A percentile compares a stretch with the other conserved stretches of the same genome.
These are phyloP conservation scores for Argya squamiceps DNA, from an alignment of 2,797 vertebrate species.

Conservation along the genomic window DNA sequence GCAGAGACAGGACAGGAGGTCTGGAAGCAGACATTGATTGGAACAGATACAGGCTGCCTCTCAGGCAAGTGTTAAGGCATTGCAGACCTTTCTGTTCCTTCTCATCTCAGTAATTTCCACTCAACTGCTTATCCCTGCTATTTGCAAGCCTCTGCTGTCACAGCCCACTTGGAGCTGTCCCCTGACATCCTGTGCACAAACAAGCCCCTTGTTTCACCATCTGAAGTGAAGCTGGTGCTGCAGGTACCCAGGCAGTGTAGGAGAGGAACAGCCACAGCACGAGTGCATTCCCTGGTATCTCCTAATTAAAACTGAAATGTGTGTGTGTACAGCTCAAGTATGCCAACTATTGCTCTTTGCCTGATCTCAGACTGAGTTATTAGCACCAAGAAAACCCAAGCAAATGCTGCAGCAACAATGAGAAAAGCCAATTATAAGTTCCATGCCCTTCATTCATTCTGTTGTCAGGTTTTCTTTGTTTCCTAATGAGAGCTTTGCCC, in stretches of 20 bases:
- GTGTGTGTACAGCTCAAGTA: neutral
- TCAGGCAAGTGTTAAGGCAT: neutral
- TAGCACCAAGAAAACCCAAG: neutral
- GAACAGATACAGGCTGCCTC: neutral
- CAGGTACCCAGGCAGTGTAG: neutral
- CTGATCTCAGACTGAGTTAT: neutral
- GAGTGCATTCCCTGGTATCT: accelerated
- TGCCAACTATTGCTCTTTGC: neutral
- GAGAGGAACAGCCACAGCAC: neutral
- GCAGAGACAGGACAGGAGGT: neutral
- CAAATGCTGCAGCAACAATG: neutral
- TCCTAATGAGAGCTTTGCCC: neutral
- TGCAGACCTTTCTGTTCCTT: neutral
- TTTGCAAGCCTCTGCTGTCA: neutral
- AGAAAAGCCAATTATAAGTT: neutral
- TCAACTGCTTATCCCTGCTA: neutral
- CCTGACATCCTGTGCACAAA: neutral
- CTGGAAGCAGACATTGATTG: neutral
- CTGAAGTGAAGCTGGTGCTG: neutral
- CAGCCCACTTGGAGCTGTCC: neutral
- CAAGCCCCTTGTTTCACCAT: neutral
- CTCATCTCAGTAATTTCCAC: neutral
- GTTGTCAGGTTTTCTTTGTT: neutral
- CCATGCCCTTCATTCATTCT: neutral
- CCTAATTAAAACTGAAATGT: neutral